A percentile compares a stretch with the other conserved stretches of the same genome.
Conservation (phyloP, 2,888 invertebrate species). For the Rhogogaster chlorosoma region DNA sequence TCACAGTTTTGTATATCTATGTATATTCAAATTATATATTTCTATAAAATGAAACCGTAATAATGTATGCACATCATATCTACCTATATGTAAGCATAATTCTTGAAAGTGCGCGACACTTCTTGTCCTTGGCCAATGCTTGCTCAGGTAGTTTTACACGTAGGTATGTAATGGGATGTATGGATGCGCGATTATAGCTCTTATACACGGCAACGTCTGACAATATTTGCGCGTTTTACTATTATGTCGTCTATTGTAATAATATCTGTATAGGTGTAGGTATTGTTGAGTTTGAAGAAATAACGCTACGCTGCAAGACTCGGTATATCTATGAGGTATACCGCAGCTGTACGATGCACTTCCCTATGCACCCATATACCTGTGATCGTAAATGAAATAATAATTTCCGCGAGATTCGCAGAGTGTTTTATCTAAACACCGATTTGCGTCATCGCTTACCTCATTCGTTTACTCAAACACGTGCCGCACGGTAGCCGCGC, state of each 20-base stretch:
- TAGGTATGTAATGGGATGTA: not conserved
- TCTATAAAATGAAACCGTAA: not conserved
- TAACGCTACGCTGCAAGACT: not conserved
- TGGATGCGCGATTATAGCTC: not conserved
- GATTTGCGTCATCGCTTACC: constrained; percentile 42
- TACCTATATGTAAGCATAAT: not conserved
- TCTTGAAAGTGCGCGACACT: constrained; percentile 44
- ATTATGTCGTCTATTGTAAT: not conserved
- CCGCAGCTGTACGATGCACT: not conserved
- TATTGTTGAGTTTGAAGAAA: not conserved
- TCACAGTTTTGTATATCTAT: not conserved
- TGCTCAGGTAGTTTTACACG: not conserved
- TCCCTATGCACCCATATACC: not conserved
- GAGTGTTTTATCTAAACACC: constrained; percentile 29
- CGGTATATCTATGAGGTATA: not conserved
- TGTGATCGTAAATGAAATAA: not conserved
- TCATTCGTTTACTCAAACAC: constrained; percentile 33
- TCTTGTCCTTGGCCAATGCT: constrained; percentile 41
- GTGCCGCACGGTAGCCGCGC: not conserved
- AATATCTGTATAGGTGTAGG: not conserved
- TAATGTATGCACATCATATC: not conserved
- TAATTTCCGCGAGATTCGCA: not conserved
- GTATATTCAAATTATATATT: not conserved
- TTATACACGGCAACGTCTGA: not conserved
- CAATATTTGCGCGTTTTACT: not conserved